A percentile compares a stretch with the other conserved stretches of the same genome.
Evolutionary conservation across 2,888 invertebrate genomes (phyloP).

Genomic region (Scaptomyza flava): DNA sequence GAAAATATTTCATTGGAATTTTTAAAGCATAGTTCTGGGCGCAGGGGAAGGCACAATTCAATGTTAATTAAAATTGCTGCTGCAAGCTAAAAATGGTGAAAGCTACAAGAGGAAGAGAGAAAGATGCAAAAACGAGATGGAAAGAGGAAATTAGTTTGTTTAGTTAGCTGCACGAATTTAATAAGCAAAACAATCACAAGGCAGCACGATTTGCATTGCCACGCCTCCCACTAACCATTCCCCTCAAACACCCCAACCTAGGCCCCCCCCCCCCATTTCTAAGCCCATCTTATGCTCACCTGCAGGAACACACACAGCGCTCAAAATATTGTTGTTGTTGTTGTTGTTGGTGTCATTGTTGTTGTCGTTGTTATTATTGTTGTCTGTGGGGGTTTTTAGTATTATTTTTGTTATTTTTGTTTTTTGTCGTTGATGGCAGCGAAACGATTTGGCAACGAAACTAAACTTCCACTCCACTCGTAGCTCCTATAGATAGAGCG

Average conservation of each 20-base stretch:
- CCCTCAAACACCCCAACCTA: background rate
- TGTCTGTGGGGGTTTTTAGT: slow-evolving; percentile 21
- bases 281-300: slow-evolving; percentile 50
- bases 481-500: slow-evolving; percentile 82
- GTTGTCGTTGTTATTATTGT: slow-evolving; percentile 11
- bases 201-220: slow-evolving; percentile 73
- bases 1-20: slow-evolving; percentile 72
- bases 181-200: slow-evolving; percentile 73
- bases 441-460: slow-evolving; percentile 75
- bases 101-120: slow-evolving; percentile 48
- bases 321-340: slow-evolving; percentile 56
- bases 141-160: slow-evolving; percentile 51
- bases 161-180: slow-evolving; percentile 69
- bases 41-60: slow-evolving; percentile 79
- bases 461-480: slow-evolving; percentile 26
- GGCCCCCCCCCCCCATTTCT: slow-evolving; percentile 2
- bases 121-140: background rate
- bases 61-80: slow-evolving; percentile 75
- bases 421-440: slow-evolving; percentile 68
- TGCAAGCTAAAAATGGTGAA: slow-evolving; percentile 69
- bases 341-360: slow-evolving; percentile 30
- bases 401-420: slow-evolving; percentile 30
- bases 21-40: slow-evolving; percentile 62
- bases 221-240: slow-evolving; percentile 32
- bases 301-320: slow-evolving; percentile 77